phyloP scores from a whole-genome alignment of 2,888 invertebrate genomes.

The Trypoxylon attenuatum region DNA sequence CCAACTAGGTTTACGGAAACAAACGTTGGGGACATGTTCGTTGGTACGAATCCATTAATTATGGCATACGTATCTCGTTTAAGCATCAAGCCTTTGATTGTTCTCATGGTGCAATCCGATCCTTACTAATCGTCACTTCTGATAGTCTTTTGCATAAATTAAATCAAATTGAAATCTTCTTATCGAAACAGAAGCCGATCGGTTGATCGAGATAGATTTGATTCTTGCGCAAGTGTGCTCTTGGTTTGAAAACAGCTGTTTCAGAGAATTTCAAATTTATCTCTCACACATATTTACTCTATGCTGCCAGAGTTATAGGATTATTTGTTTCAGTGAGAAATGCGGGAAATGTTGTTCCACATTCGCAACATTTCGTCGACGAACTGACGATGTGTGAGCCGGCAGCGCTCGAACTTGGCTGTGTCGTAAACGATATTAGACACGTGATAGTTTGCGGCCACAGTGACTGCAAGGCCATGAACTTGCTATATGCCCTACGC shows the following conservation, averaged over 20 bases:
- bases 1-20: slow-evolving; percentile 96
- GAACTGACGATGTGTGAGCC: slow-evolving; percentile 95
- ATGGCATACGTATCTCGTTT: slow-evolving; percentile 39
- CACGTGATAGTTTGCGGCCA: slow-evolving; percentile 98
- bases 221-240: too few relatives aligned
- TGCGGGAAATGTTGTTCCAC: slow-evolving; percentile 96
- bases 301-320: background rate
- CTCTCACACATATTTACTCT: background rate
- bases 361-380: slow-evolving; percentile 90
- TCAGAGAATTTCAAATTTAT: background rate
- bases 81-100: slow-evolving; percentile 10
- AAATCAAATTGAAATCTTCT: too few relatives aligned
- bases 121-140: too few relatives aligned
- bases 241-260: slow-evolving; percentile 10
- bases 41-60: slow-evolving; percentile 80
- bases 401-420: slow-evolving; percentile 95
- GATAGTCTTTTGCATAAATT: background rate
- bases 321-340: slow-evolving; percentile 85
- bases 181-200: too few relatives aligned
- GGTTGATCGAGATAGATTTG: too few relatives aligned
- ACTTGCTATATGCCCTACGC: slow-evolving; percentile 88
- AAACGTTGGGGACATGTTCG: slow-evolving; percentile 98
- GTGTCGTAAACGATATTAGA: slow-evolving; percentile 91
- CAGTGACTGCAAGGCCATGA: slow-evolving; percentile 99
- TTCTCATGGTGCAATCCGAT: too few relatives aligned